phyloP scores from a whole-genome alignment of 2,113 vertebrate species.

The Lophotis ruficrista region DNA sequence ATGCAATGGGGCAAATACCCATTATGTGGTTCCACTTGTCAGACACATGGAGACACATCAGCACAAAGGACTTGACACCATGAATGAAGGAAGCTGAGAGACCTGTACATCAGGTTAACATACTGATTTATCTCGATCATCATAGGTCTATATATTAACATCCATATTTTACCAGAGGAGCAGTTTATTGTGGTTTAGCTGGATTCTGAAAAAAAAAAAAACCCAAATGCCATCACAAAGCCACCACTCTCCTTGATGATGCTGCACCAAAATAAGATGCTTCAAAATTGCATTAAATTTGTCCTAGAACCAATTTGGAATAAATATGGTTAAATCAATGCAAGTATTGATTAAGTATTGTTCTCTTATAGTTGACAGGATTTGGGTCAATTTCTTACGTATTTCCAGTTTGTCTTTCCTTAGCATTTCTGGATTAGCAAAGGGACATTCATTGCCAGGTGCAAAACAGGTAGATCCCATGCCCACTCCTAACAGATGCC shows the following conservation, averaged over 20 bases:
- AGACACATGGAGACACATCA: background rate
- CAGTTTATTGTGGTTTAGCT: background rate
- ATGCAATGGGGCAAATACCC: background rate
- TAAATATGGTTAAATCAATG: background rate
- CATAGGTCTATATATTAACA: background rate
- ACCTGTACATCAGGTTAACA: background rate
- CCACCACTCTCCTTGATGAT: background rate
- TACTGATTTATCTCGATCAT: background rate
- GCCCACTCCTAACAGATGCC: rapidly evolving
- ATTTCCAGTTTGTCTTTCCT: background rate
- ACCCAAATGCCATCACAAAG: background rate
- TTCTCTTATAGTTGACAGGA: background rate
- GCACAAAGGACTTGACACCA: background rate
- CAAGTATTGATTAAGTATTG: background rate
- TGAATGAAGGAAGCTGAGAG: background rate
- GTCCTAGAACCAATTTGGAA: background rate
- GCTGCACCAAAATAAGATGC: background rate
- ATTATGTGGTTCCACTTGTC: rapidly evolving
- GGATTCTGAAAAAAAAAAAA: background rate
- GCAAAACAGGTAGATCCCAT: background rate
- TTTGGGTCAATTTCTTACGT: background rate
- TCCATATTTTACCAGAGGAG: background rate
- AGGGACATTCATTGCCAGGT: background rate
- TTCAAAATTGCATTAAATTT: background rate
- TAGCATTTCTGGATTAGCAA: background rate